These are phyloP conservation scores for Psittacus erithacus DNA, from an alignment of 2,113 vertebrate species.

Conservation along the genomic window DNA sequence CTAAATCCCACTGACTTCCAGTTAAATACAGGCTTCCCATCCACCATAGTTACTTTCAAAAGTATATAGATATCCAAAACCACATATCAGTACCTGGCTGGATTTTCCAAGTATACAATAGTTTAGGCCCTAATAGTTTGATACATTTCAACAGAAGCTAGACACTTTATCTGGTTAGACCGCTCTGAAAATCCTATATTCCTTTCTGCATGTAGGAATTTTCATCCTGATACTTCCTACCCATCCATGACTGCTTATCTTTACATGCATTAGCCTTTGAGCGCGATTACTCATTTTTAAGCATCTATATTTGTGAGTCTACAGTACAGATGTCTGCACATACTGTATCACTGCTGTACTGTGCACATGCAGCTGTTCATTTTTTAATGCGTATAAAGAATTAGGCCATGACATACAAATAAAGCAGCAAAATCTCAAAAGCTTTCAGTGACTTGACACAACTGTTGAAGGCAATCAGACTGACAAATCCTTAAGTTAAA, in stretches of 20 bases:
- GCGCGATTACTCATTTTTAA: background rate
- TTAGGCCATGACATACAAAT: background rate
- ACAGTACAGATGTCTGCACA: background rate
- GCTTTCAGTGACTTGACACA: background rate
- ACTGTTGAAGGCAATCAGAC: background rate
- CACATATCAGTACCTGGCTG: background rate
- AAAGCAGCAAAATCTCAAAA: background rate
- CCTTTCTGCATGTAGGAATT: background rate
- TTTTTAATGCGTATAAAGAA: background rate
- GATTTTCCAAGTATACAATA: background rate
- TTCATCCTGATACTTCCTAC: background rate
- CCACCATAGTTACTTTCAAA: background rate
- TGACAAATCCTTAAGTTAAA: background rate
- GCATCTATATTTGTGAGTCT: background rate
- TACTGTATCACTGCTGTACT: background rate
- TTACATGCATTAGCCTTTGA: background rate
- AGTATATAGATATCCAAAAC: background rate
- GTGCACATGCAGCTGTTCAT: background rate
- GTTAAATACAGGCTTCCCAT: background rate
- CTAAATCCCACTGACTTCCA: background rate
- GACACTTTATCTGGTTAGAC: background rate
- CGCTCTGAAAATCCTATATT: background rate
- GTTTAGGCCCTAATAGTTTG: background rate
- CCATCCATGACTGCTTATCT: background rate
- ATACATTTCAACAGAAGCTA: background rate